Conservation (phyloP, 2,113 vertebrate genomes). For the Rhegmatorhina hoffmannsi region DNA sequence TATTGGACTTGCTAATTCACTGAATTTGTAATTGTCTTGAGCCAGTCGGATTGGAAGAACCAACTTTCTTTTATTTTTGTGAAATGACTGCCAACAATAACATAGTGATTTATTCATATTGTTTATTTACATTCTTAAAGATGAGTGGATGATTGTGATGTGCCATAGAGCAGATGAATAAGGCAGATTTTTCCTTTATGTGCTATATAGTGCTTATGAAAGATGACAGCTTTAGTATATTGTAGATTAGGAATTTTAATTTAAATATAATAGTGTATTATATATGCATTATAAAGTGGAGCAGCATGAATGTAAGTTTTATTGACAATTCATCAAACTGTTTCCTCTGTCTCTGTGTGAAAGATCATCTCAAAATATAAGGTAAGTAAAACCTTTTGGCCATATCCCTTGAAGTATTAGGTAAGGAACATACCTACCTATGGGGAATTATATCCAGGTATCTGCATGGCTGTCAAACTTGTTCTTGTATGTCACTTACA, state of each 20-base stretch:
- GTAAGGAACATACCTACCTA: background rate
- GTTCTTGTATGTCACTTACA: background rate
- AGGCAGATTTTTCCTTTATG: background rate
- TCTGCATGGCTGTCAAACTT: background rate
- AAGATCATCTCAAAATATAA: background rate
- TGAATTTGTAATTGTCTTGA: background rate
- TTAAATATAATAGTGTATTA: background rate
- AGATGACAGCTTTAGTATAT: background rate
- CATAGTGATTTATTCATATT: background rate
- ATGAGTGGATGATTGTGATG: background rate
- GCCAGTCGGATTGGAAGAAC: background rate
- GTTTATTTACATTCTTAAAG: background rate
- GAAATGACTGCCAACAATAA: background rate
- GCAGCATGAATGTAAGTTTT: background rate
- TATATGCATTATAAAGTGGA: background rate
- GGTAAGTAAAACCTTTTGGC: background rate
- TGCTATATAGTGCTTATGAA: background rate
- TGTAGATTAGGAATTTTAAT: background rate
- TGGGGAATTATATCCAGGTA: background rate
- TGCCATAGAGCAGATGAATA: background rate
- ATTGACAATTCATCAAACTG: background rate
- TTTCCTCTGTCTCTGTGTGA: background rate
- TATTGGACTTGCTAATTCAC: background rate
- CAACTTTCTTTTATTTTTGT: background rate
- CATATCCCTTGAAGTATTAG: background rate